Conservation (phyloP, 2,888 invertebrate genomes). For the Morinoia aosen region DNA sequence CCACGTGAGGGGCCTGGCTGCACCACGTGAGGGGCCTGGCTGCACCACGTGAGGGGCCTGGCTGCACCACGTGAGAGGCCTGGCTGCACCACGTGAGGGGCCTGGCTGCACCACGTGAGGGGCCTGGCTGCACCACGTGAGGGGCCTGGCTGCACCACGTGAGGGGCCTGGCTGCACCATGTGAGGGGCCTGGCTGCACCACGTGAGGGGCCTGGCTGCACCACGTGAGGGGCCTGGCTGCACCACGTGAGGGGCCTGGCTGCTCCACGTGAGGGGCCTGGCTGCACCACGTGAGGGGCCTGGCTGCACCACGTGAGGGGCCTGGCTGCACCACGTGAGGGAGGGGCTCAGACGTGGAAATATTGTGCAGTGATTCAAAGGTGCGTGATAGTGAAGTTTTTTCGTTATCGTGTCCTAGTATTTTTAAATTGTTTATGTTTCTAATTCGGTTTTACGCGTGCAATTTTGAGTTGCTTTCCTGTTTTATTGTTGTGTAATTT, state of each 20-base stretch:
- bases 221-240: neutral
- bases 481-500: too few relatives aligned
- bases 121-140: neutral
- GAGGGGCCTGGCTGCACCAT: neutral
- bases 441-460: too few relatives aligned
- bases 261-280: neutral
- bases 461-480: too few relatives aligned
- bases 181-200: too few relatives aligned
- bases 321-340: neutral
- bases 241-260: neutral
- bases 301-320: neutral
- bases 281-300: neutral
- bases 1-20: neutral
- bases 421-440: too few relatives aligned
- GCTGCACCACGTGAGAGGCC: neutral
- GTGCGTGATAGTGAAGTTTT: too few relatives aligned
- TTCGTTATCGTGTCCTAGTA: too few relatives aligned
- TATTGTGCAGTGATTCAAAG: too few relatives aligned
- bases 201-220: neutral
- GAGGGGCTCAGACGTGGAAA: neutral
- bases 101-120: neutral
- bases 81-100: neutral
- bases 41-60: neutral
- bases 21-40: neutral
- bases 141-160: neutral